A percentile compares a stretch with the other conserved stretches of the same genome.
phyloP scores from a whole-genome alignment of 2,888 invertebrate species.

The Cephus runcator region DNA sequence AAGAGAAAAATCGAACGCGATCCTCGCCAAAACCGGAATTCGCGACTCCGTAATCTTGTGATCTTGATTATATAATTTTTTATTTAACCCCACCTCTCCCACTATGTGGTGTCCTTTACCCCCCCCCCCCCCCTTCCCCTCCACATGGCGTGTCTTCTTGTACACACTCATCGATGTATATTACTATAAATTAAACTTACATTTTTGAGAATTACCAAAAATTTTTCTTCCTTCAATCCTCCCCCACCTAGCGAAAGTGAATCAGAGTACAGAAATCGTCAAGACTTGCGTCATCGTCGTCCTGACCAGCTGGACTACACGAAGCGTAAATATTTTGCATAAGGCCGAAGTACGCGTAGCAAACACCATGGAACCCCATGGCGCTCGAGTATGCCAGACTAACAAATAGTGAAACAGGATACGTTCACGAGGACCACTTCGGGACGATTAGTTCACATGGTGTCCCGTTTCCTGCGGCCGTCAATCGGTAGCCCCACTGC shows the following conservation, averaged over 20 bases:
- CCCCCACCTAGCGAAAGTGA: too few relatives aligned
- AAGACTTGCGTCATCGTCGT: background rate
- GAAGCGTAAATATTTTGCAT: conserved; percentile 4
- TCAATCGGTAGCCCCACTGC: conserved; percentile 35
- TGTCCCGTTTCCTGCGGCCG: conserved; percentile 55
- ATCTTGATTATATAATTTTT: conserved; percentile 17
- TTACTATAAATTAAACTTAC: conserved; percentile 61
- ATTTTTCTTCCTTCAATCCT: background rate
- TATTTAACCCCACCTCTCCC: background rate
- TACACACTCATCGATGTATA: conserved; percentile 57
- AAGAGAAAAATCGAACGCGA: background rate
- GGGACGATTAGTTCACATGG: conserved; percentile 64
- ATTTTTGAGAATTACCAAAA: conserved; percentile 58
- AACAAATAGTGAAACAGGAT: conserved; percentile 57
- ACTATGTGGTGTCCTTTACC: conserved; percentile 10
- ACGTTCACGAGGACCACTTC: conserved; percentile 50
- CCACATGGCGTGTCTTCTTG: conserved; percentile 27
- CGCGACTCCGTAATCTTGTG: conserved; percentile 16
- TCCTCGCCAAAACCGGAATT: conserved; percentile 1
- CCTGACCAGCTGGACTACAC: background rate
- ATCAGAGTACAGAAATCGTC: background rate
- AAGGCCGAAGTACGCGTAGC: background rate
- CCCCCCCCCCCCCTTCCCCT: background rate
- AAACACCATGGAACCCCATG: background rate
- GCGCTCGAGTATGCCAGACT: background rate